Base-by-base conservation (phyloP, 1,140 invertebrate species). In the Brevipalpus yothersi region DNA sequence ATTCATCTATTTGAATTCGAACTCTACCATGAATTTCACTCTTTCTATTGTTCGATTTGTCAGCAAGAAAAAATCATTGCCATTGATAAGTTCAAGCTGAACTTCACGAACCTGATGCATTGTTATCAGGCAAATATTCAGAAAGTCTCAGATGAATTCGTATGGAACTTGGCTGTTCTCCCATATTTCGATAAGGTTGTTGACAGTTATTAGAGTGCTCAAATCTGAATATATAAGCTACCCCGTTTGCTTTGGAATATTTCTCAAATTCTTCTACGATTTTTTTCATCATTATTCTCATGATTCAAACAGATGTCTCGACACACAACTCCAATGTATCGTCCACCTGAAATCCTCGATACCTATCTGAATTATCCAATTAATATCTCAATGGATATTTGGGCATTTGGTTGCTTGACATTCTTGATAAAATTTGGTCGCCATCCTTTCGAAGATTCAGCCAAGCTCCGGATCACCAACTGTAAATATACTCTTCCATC, bases 401-500 rank as follows among this genome's bases (percentile, higher is more conserved):
- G 95, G 94, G 92, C 93, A 4, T 73, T 98, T 21, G 94, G 95
- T 8, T 99, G 95, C 73, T 79, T 98, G 57, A 72, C 97, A 0
- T 98, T 88, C 72, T 79, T 83, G 40, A 72, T 99, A 12, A 91
- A 91, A 69, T 97, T 83, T 70, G 81, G 84, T 70, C 80, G 82
- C 63, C 95, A 99, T 78, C 95, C 95, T 11, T 99, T 94, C 73
- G 89, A 95, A 69, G 95, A 98, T 74, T 80, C 79, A 8, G 92
- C 92, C 42, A 98, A 98, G 72, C 71, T 99, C 62, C 79, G 74
- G 51, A 96, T 98, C 64, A 76, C 97, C 9, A 98, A 98, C 76
- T 92, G 83, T 61, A 98, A 96, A 69, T 97, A 87, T 72, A 79
- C 75, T 53, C 78, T 93, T 53, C 82, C 91, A 61, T 77, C 80